Evolutionary conservation across 1,140 invertebrate genomes (phyloP).

Genomic region (Megalonaias nervosa): DNA sequence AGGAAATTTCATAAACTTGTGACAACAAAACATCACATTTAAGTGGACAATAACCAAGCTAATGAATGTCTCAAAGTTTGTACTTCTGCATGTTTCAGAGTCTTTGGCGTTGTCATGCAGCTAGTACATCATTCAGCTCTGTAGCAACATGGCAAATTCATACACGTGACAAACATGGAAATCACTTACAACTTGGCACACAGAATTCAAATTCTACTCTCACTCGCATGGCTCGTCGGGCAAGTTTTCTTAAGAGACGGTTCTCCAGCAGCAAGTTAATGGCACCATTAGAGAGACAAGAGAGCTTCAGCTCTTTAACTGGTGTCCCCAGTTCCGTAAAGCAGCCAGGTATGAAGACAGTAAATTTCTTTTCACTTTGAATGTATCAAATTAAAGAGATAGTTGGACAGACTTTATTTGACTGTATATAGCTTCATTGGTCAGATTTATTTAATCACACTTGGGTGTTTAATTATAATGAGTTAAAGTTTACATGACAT

Average conservation of each 20-base stretch:
- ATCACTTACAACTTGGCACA: conserved; percentile 18
- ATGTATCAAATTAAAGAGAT: no score
- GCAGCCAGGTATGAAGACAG: conserved; percentile 1
- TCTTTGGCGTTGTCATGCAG: conserved; percentile 94
- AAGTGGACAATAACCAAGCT: no score
- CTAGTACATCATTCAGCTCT: conserved; percentile 64
- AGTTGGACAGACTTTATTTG: no score
- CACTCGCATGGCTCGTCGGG: conserved; percentile 54
- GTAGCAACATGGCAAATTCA: conserved; percentile 70
- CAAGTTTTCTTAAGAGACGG: conserved; percentile 58
- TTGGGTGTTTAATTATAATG: no score
- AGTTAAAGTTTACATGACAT: no score
- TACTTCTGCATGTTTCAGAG: conserved; percentile 79
- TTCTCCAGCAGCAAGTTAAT: conserved; percentile 29
- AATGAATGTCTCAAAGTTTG: background rate
- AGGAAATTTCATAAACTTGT: no score
- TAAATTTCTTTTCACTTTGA: no score
- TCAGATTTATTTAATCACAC: no score
- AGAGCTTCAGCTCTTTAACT: conserved; percentile 30
- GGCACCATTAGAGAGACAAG: conserved; percentile 23
- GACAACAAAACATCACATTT: no score
- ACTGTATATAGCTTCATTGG: no score
- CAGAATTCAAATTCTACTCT: conserved; percentile 40
- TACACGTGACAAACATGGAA: conserved; percentile 46
- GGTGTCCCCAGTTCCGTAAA: conserved; percentile 13